These are phyloP conservation scores for Sebastes schlegelii DNA, from an alignment of 2,113 vertebrate genomes.

Conservation along the genomic window DNA sequence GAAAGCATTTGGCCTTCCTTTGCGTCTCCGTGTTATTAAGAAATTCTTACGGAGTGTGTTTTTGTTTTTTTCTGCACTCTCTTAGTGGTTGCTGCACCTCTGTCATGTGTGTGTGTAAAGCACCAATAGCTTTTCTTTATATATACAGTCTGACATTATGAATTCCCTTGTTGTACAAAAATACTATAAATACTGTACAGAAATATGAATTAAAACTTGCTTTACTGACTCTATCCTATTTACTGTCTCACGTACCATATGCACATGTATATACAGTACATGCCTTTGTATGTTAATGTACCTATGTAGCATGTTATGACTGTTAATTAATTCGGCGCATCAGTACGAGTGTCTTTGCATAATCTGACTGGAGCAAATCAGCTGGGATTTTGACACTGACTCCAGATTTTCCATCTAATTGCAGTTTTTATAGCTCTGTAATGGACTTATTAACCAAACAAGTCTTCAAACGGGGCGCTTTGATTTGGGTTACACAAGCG, in stretches of 20 bases:
- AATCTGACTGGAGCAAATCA: constrained; percentile 26
- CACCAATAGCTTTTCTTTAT: neutral
- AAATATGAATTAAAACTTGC: neutral
- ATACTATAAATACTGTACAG: neutral
- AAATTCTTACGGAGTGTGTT: neutral
- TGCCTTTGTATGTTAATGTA: neutral
- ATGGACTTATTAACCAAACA: constrained; percentile 57
- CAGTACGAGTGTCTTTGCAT: neutral
- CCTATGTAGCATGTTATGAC: neutral
- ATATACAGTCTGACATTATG: neutral
- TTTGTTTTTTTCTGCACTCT: neutral
- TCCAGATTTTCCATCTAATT: constrained; percentile 61
- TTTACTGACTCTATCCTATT: neutral
- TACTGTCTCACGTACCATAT: neutral
- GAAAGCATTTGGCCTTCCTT: neutral
- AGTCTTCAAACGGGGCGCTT: constrained; percentile 62
- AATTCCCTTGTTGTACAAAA: neutral
- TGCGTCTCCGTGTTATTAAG: neutral
- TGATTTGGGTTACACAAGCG: constrained; percentile 55
- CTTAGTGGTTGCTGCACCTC: neutral
- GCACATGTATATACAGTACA: neutral
- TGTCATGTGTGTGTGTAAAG: neutral
- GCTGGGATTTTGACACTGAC: constrained; percentile 30
- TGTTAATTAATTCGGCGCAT: neutral
- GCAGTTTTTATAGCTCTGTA: constrained; percentile 53